A percentile compares a stretch with the other conserved stretches of the same genome.
Evolutionary conservation across 2,113 vertebrate species (phyloP).

Genomic region (Cariama cristata): DNA sequence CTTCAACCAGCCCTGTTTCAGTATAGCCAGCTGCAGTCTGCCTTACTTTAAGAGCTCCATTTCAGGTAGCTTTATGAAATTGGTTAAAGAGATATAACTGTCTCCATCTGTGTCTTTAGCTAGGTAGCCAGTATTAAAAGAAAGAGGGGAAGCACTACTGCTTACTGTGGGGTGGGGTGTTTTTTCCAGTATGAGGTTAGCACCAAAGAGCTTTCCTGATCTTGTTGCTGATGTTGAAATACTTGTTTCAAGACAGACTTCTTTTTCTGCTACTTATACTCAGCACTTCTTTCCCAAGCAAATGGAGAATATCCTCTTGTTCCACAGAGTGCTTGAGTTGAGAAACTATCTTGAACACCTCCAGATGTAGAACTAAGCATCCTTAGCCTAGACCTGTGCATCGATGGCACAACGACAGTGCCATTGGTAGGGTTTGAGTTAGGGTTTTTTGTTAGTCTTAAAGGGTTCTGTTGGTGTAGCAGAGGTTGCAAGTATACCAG

Average conservation of each 20-base stretch:
- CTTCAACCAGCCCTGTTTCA: neutral
- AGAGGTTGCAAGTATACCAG: neutral
- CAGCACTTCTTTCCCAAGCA: neutral
- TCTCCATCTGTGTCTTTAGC: neutral
- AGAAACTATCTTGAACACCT: rapidly evolving
- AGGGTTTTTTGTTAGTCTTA: neutral
- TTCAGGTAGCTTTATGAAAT: neutral
- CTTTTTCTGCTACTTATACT: neutral
- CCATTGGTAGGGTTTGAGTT: neutral
- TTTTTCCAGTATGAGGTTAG: neutral
- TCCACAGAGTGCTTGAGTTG: neutral
- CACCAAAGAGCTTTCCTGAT: neutral
- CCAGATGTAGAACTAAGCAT: neutral
- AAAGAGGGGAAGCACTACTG: neutral
- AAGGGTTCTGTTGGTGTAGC: neutral
- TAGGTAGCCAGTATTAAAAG: neutral
- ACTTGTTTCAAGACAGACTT: neutral
- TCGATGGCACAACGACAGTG: neutral
- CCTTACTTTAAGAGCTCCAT: neutral
- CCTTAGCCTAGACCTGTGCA: neutral
- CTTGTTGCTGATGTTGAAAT: neutral
- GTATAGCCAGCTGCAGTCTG: neutral
- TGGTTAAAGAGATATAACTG: neutral
- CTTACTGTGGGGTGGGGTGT: rapidly evolving
- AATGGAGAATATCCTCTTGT: neutral